Percentiles rank a stretch among this genome's conserved stretches.
Evolutionary conservation across 2,888 invertebrate species (phyloP).

Genomic region (Drosophila ezoana): DNA sequence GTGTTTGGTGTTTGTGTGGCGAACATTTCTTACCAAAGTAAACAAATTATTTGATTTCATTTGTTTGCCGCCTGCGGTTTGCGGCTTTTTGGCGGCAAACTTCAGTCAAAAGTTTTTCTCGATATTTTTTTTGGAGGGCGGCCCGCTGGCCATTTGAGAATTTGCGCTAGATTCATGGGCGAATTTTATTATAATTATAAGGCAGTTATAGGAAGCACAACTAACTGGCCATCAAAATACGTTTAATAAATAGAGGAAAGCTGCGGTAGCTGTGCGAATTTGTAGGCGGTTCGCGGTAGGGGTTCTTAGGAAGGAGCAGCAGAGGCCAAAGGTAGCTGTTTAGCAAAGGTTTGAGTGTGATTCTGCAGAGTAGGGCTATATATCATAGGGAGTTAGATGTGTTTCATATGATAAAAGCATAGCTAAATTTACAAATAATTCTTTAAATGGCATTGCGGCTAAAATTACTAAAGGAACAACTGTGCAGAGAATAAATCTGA

Average conservation of each 20-base stretch:
- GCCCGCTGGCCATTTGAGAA: not conserved
- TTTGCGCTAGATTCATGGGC: conserved; percentile 53
- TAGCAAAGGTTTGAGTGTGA: not conserved
- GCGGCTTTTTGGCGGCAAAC: conserved; percentile 71
- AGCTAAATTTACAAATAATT: not conserved
- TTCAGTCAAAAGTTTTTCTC: conserved; percentile 56
- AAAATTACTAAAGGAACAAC: not conserved
- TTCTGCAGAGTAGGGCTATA: not conserved
- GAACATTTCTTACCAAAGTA: conserved; percentile 71
- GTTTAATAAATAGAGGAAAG: conserved; percentile 46
- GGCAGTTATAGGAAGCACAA: conserved; percentile 16
- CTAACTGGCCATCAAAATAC: conserved; percentile 62
- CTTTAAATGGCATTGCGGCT: not conserved
- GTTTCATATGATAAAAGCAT: not conserved
- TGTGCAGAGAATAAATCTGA: not conserved
- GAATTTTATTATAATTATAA: conserved; percentile 64
- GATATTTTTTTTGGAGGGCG: conserved; percentile 21
- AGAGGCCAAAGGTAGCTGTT: conserved; percentile 5
- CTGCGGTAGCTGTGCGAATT: conserved; percentile 24
- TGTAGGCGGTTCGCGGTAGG: conserved; percentile 5
- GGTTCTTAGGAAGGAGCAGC: conserved; percentile 6
- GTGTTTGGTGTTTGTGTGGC: conserved; percentile 47
- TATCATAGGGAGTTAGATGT: not conserved
- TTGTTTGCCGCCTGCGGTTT: conserved; percentile 57
- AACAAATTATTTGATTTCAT: conserved; percentile 78